Base-by-base conservation (phyloP, 1,140 invertebrate species). In the Anagrus nilaparvatae region DNA sequence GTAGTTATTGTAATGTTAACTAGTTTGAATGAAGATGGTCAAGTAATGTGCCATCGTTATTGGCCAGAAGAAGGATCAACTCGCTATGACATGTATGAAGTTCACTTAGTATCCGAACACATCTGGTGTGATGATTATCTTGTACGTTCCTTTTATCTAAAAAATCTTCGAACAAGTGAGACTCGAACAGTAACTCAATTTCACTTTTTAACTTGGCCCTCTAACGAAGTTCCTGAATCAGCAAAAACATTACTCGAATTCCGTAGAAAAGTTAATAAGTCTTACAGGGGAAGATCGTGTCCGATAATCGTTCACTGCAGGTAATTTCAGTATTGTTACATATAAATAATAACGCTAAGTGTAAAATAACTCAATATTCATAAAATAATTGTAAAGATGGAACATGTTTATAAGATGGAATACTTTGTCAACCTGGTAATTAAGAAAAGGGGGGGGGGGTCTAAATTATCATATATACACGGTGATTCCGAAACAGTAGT, bases 71-170 rank as follows among this genome's bases (percentile, higher is more conserved):
- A 97, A 65, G 96, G 95, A 35, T 93, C 90, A 10, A 92, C 98
- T 64, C 74, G 94, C 8, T 98, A 97, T 66, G 90, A 97, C 56
- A 95, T 95, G 56, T 99, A 97, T 66, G 96, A 99, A 76, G 90
- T 99, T 14, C 92, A 99, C 68, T 73, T 99, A 10, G 96, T 99
- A 2, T 97, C 92, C 40, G 97, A 99, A 63, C 97, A 99, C 66
- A 95, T 98, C 57, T 99, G 95, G 95, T 98, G 93, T 65, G 94
- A 98, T 52, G 95, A 99, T 61, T 99, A 98, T 63, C 72, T 99
- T 53, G 95, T 99, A 14, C 78, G 97, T 36, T 97, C 90, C 52
- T 97, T 99, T 72, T 99, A 99, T 67, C 69, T 99, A 69, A 99
- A 99, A 69, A 99, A 99, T 69, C 69, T 94, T 36, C 80, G 87